Base-by-base conservation (phyloP, 2,888 invertebrate species). In the Tholera decimalis region DNA sequence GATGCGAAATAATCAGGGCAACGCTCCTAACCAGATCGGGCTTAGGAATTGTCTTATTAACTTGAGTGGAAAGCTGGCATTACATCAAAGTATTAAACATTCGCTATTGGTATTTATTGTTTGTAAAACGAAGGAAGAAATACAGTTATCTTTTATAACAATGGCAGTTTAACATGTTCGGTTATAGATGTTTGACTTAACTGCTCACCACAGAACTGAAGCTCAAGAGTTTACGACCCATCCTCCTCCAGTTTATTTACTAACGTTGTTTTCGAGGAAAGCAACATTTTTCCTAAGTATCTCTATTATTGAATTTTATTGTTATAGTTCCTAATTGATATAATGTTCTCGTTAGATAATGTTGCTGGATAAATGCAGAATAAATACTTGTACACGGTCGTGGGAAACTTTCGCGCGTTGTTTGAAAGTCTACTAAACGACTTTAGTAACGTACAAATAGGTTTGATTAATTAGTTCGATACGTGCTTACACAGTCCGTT, bases 361-460 rank as follows among this genome's bases (percentile, higher is more conserved):
- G 68, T 73, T 76, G 71, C 76, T 67, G 83, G 85, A 86, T 87
- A 85, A 84, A 74, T 74, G 67, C 60, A 70, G 73, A 61, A 66
- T 79, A 74, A 72, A 72, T 77, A 50, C 51, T 61, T 43, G 61
- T 67, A 69, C 61, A 62, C 58, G 65, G 71, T 63, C 87, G 90
- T 90, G 90, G 82, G 89, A 90, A 88, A 90, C 87, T 89, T 90
- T 90, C 90, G 79, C 84, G 78, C 53, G 77, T 68, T 79, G 77
- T 74, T 79, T 79, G 84, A 83, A 84, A 82, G 80, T 77, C 74
- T 60, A 64, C 65, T 79, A 77, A 79, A 82, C 73, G 57, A 71
- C 69, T 69, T 66, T 80, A 57, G 68, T 69, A 47, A 61, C 68
- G 37, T 73, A 76, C 77, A 73, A 76, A 80, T 80, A 77, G 75